Conservation (phyloP, 1,140 invertebrate genomes). For the Halesus radiatus region DNA sequence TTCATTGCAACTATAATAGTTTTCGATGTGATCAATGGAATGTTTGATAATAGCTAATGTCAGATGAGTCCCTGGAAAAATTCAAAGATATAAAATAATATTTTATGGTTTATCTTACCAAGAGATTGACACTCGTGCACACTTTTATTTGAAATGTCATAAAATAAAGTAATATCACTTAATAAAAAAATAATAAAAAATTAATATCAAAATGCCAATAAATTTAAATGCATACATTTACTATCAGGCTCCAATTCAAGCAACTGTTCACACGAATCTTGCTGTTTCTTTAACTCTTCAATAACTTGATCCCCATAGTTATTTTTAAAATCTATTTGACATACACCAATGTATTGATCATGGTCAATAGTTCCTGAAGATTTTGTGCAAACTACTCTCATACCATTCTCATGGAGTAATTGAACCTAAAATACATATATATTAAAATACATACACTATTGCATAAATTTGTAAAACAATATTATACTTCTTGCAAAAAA, state of each 20-base stretch:
- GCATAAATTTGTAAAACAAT: no score
- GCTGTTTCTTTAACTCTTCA: constrained; percentile 49
- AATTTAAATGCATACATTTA: constrained; percentile 48
- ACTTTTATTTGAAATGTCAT: no score
- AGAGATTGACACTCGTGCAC: no score
- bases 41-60: constrained; percentile 51
- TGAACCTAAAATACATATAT: constrained; percentile 17
- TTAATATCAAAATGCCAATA: no score
- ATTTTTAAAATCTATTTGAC: constrained; percentile 40
- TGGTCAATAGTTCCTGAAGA: background rate
- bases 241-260: constrained; percentile 57
- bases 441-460: no score
- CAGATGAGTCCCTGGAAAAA: constrained; percentile 52
- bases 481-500: no score
- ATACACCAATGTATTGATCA: constrained; percentile 45
- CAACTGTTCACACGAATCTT: constrained; percentile 53
- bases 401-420: background rate
- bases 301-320: constrained; percentile 52
- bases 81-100: background rate
- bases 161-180: no score
- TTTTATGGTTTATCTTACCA: no score
- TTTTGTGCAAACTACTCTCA: background rate
- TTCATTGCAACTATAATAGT: constrained; percentile 46
- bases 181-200: no score
- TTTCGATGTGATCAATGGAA: constrained; percentile 50